Evolutionary conservation across 2,113 vertebrate species (phyloP).

Genomic region (Campylomormyrus numenius): DNA sequence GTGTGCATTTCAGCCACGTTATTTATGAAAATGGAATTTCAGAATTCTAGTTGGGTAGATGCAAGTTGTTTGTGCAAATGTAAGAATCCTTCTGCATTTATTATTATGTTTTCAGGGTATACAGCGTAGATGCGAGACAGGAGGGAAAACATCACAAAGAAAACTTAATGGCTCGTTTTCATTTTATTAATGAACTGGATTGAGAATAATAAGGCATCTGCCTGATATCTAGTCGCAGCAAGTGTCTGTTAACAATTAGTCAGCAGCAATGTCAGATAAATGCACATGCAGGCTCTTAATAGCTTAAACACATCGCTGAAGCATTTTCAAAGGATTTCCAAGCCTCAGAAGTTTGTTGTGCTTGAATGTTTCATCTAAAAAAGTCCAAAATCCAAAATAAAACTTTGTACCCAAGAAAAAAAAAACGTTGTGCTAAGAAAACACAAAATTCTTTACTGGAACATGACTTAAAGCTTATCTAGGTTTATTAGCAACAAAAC

Average conservation of each 20-base stretch:
- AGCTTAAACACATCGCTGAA: background rate
- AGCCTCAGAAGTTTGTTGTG: background rate
- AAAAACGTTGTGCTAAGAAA: background rate
- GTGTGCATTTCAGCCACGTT: background rate
- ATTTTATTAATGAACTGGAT: background rate
- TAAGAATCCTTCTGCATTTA: background rate
- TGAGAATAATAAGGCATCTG: background rate
- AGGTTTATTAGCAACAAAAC: background rate
- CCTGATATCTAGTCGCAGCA: background rate
- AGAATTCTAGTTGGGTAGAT: background rate
- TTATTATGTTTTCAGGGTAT: background rate
- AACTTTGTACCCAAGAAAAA: background rate
- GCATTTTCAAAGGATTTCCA: background rate
- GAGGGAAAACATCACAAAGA: background rate
- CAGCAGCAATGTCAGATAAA: background rate
- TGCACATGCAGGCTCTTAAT: background rate
- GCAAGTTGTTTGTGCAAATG: background rate
- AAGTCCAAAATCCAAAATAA: background rate
- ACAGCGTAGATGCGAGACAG: background rate
- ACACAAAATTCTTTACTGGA: background rate
- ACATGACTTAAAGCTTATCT: background rate
- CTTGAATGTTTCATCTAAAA: background rate
- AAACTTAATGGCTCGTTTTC: background rate
- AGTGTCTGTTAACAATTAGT: background rate
- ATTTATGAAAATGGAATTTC: background rate